Base-by-base conservation (phyloP, 2,888 invertebrate genomes). In the Xylophagus ater region DNA sequence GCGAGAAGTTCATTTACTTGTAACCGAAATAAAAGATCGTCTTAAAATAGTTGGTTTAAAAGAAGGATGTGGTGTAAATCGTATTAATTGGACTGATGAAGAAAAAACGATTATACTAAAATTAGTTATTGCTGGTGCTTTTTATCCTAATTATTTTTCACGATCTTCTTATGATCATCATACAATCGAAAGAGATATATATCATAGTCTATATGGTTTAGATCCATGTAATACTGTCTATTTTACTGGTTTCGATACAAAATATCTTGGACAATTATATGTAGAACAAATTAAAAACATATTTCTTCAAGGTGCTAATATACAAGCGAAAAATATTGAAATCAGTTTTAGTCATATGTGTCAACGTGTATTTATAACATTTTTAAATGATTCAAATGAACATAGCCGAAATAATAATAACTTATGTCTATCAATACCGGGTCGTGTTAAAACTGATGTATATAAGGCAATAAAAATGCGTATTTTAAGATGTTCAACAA, bases 81-180 rank as follows among this genome's bases (percentile, higher is more conserved):
- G 59, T 33, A 59, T 65, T 18, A 53, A 60, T 3, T 68, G 71
- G 64, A 58, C 54, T 20, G 58, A 66, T 13, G 56, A 62, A 1
- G 74, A 81, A 49, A 71, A 70, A 36, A 65, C 72, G 0, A 63
- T 79, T 1, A 60, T 82, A 10, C 58, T 83, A 1, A 84, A 83
- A 65, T 76, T 78, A 2, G 48, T 59, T 15, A 60, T 63, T 30
- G 56, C 62, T 4, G 41, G 47, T 3, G 92, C 93, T 2, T 92
- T 92, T 62, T 96, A 92, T 66, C 96, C 96, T 0, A 81, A 93
- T 61, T 94, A 85, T 62, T 94, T 87, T 64, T 62, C 78, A 14
- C 71, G 75, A 21, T 54, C 65, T 7, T 56, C 66, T 14, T 68
- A 70, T 2, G 62, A 63, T 24, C 71, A 72, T 34, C 69, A 72